Percentiles rank a stretch among this genome's conserved stretches.
These are phyloP conservation scores for Sterrhoptilus dennistouni DNA, from an alignment of 2,113 vertebrate species.

Conservation along the genomic window DNA sequence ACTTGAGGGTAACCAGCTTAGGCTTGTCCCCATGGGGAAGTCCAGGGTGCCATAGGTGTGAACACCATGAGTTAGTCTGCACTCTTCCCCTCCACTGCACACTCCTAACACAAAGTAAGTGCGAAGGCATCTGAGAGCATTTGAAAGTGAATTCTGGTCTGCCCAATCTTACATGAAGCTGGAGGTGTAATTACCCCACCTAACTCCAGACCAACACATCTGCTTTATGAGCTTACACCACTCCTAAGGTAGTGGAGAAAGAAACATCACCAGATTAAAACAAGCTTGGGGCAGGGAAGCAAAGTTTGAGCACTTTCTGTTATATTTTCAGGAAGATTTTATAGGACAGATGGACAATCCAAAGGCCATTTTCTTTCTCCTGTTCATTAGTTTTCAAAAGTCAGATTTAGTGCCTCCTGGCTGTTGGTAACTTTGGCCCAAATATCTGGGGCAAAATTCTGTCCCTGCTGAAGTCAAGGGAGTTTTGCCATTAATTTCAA, in stretches of 20 bases:
- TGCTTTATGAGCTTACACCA: background rate
- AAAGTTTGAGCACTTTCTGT: background rate
- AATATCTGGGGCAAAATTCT: background rate
- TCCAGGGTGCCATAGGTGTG: accelerated
- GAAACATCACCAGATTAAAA: background rate
- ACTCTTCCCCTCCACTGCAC: background rate
- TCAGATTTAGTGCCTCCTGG: background rate
- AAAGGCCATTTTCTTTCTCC: background rate
- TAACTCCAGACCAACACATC: background rate
- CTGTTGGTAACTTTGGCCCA: background rate
- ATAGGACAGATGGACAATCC: background rate
- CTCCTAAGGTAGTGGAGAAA: background rate
- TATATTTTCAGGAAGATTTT: background rate
- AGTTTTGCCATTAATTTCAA: slow-evolving; percentile 10
- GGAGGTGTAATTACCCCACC: background rate
- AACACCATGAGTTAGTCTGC: accelerated
- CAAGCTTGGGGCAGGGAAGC: background rate
- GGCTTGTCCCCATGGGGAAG: background rate
- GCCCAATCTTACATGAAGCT: accelerated
- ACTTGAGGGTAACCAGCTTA: background rate
- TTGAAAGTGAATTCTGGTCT: background rate
- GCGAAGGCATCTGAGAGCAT: background rate
- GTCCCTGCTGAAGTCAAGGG: background rate
- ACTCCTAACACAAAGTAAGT: background rate
- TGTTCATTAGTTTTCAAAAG: background rate